A percentile compares a stretch with the other conserved stretches of the same genome.
Conservation (phyloP, 2,888 invertebrate species). For the Athalia circularis region DNA sequence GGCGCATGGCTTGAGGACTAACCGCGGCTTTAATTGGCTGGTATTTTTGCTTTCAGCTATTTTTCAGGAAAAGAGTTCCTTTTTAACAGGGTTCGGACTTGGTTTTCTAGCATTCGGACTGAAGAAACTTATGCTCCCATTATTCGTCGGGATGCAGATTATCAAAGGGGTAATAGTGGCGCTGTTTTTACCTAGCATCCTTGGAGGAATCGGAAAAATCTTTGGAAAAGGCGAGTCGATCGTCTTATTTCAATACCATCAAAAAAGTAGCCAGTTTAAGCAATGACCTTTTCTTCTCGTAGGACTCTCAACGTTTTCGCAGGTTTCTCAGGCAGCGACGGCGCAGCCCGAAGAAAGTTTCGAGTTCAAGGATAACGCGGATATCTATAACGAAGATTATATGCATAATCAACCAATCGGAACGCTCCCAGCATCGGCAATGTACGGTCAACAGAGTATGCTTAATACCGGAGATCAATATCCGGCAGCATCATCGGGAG, state of each 20-base stretch:
- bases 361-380: constrained; percentile 85
- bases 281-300: neutral
- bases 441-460: constrained; percentile 59
- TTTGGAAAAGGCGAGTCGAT: constrained; percentile 84
- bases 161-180: constrained; percentile 89
- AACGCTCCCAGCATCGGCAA: constrained; percentile 72
- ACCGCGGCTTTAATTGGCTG: constrained; percentile 71
- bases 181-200: constrained; percentile 88
- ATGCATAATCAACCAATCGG: constrained; percentile 74
- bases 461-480: constrained; percentile 20
- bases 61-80: constrained; percentile 77
- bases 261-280: neutral
- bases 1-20: constrained; percentile 71
- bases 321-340: constrained; percentile 68
- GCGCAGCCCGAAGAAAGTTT: constrained; percentile 78
- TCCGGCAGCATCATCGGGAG: constrained; percentile 34
- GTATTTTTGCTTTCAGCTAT: constrained; percentile 73
- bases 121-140: constrained; percentile 88
- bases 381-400: constrained; percentile 74
- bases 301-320: constrained; percentile 75
- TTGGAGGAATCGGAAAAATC: constrained; percentile 89
- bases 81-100: constrained; percentile 81
- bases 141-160: constrained; percentile 88
- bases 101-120: constrained; percentile 86
- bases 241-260: neutral